Conservation (phyloP, 2,797 vertebrate species). For the Tauraco hartlaubi region DNA sequence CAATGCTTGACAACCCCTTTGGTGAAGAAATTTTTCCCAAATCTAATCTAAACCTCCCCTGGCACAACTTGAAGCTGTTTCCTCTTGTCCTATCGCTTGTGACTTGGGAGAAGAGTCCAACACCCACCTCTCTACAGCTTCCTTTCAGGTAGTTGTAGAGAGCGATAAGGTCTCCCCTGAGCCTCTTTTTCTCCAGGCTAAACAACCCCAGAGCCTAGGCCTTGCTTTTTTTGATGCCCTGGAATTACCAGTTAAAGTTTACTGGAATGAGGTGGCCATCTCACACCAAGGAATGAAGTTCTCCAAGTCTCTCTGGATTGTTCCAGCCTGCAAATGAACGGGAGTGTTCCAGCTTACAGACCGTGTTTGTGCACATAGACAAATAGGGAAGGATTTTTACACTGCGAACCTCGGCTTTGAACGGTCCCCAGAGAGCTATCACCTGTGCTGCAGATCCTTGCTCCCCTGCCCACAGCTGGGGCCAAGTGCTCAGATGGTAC, state of each 20-base stretch:
- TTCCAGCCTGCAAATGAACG: not conserved
- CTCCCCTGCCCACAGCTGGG: not conserved
- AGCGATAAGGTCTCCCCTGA: no score
- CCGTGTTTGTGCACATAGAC: accelerated
- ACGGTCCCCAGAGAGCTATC: not conserved
- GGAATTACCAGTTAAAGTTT: not conserved
- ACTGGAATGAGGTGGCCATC: not conserved
- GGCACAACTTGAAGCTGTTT: no score
- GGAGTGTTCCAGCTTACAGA: not conserved
- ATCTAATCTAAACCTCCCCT: no score
- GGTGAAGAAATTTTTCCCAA: no score
- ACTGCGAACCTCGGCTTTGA: not conserved
- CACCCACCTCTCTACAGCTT: no score
- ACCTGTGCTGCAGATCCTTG: not conserved
- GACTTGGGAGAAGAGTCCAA: no score
- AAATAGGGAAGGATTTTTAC: not conserved
- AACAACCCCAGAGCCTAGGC: not conserved
- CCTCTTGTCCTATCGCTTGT: no score
- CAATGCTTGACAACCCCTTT: no score
- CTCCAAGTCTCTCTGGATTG: not conserved
- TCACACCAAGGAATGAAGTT: accelerated
- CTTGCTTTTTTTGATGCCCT: not conserved
- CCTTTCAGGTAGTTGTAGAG: no score
- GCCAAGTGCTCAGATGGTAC: not conserved
- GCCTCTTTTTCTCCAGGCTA: no score